Evolutionary conservation across 2,113 vertebrate species (phyloP).

Genomic region (Pomatostomus ruficeps): DNA sequence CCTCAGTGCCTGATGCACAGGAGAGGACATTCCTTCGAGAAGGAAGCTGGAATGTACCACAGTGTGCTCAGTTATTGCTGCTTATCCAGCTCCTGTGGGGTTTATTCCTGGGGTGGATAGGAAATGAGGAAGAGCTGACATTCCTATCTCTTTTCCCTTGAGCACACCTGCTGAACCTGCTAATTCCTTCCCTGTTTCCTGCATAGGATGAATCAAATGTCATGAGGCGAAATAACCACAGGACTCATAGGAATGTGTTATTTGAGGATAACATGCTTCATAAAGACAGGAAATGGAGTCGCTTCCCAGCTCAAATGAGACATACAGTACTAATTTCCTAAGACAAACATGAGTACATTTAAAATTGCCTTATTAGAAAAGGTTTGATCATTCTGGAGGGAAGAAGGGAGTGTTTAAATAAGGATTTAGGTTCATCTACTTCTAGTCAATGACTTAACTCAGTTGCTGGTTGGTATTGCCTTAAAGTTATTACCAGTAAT

Average conservation of each 20-base stretch:
- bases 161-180: neutral
- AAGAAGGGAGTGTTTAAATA: neutral
- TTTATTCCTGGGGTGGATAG: neutral
- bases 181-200: constrained; percentile 10
- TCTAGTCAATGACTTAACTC: neutral
- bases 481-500: neutral
- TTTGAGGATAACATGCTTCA: neutral
- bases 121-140: constrained; percentile 9
- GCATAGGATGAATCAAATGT: neutral
- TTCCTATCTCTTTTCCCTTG: neutral
- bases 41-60: neutral
- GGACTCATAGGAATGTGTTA: neutral
- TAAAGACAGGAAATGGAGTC: constrained; percentile 7
- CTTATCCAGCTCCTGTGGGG: neutral
- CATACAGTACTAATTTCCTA: neutral
- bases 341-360: neutral
- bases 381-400: neutral
- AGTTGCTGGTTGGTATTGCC: neutral
- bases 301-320: neutral
- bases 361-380: neutral
- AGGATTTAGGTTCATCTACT: neutral
- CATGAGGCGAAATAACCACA: neutral
- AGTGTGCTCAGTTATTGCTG: neutral
- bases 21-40: neutral
- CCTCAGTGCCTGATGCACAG: neutral